Evolutionary conservation across 2,113 vertebrate genomes (phyloP), one percentile per base, ranked within the genome.

Genomic region (Bufo gargarizans): DNA sequence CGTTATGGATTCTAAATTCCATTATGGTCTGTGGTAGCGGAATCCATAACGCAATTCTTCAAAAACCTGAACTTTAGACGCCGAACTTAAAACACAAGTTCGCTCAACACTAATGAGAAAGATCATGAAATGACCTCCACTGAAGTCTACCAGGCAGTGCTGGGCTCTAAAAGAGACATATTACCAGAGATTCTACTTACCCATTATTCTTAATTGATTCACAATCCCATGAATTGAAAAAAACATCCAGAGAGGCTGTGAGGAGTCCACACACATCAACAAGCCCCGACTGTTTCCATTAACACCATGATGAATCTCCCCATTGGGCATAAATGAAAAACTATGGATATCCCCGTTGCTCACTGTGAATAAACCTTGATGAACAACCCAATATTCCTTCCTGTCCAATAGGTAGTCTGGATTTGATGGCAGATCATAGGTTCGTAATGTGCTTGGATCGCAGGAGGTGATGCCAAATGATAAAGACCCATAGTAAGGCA

Each of bases 381-480:
- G 97, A 88, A 99, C 96, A 90, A 99, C 98, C 98, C 98, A 99
- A 89, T 99, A 99, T 92, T 99, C 98, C 92, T 99, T 99, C 20
- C 98, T 97, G 93, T 99, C 98, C 92, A 99, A 94, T 56, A 99
- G 97, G 20, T 96, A 95, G 49, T 99, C 97, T 0, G 97, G 98
- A 92, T 99, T 97, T 0, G 96, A 95, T 0, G 98, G 98, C 89
- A 99, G 95, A 92, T 99, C 98, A 0, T 93, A 95, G 1, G 97
- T 96, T 63, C 97, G 94, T n/a, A 99, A 95, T 69, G 93, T 95
- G 63, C 97, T 95, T 0, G 98, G 98, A 94, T 99, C 97, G 88
- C 98, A 99, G 0, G 98, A 99, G 7, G 98, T 99, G 91, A 99
- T 92, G 80, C 98, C 98, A 86, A 99, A 99, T 0, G 97, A 93